These are phyloP conservation scores for Drosophila nikananu DNA, from an alignment of 1,140 invertebrate genomes.

Conservation along the genomic window DNA sequence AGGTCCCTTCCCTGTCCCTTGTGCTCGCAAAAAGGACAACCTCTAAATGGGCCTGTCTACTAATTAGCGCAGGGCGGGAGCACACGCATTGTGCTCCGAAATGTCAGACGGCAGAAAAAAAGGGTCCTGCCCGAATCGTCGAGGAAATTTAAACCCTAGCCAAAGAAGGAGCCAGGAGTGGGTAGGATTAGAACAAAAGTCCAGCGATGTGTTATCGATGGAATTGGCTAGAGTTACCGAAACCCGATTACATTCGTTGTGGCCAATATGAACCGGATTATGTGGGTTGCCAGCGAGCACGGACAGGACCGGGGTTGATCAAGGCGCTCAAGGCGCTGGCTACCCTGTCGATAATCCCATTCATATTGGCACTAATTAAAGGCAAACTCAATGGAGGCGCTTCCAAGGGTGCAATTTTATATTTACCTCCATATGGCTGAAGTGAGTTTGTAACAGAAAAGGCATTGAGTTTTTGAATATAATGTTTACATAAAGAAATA, in stretches of 20 bases:
- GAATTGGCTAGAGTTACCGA: slow-evolving; percentile 45
- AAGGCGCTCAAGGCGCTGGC: background rate
- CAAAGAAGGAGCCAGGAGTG: background rate
- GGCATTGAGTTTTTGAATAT: background rate
- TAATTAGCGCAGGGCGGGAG: slow-evolving; percentile 74
- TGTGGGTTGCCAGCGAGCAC: slow-evolving; percentile 26
- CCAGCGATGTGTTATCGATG: slow-evolving; percentile 51
- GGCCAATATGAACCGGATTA: slow-evolving; percentile 47
- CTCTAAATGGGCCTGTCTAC: slow-evolving; percentile 71
- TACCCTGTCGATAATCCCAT: slow-evolving; percentile 36
- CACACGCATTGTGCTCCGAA: slow-evolving; percentile 35
- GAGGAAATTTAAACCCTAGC: slow-evolving; percentile 41
- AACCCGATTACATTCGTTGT: slow-evolving; percentile 50
- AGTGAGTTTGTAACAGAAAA: background rate
- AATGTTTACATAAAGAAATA: background rate
- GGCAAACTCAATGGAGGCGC: background rate
- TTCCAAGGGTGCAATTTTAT: slow-evolving; percentile 26
- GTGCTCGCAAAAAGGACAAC: slow-evolving; percentile 40
- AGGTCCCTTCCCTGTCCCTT: background rate
- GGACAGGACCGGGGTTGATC: slow-evolving; percentile 17
- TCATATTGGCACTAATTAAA: slow-evolving; percentile 49
- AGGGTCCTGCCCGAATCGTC: slow-evolving; percentile 15
- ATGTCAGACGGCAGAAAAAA: slow-evolving; percentile 45
- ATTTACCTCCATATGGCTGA: slow-evolving; percentile 10
- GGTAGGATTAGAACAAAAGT: slow-evolving; percentile 24